Evolutionary conservation across 2,888 invertebrate genomes (phyloP), one percentile per base, ranked within the genome.

Genomic region (Thalpophila matura): DNA sequence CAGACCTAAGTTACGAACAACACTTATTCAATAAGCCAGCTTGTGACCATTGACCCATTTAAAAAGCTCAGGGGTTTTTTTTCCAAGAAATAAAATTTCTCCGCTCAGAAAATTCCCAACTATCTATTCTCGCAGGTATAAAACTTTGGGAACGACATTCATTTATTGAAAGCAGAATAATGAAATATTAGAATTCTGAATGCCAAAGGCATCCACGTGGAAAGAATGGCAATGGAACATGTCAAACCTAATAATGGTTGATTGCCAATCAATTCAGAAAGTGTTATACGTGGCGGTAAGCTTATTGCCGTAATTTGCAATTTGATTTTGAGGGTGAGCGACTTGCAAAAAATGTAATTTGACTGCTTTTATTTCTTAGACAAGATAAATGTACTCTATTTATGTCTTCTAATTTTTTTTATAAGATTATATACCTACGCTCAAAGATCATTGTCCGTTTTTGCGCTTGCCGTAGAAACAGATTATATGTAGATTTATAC

Each of bases 1-100:
- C n/a, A 26, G 2, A 37, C 4, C 14, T 20, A 7, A 50, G 4
- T 33, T 6, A 31, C 31, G 33, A 29, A 26, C n/a, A 33, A 35
- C 26, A 29, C 35, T 59, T 54, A 51, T 65, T 54, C 40, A 51
- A 55, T 60, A 70, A 66, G 22, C 33, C 20, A 51, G 16, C 16
- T 42, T 57, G 46, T 49, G 16, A 27, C 38, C 27, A 46, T 26
- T 57, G 60, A 37, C 50, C 54, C 42, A 43, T 35, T 47, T 35
- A 29, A 46, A 4, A 35, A 40, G 0, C 57, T 55, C 60, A 43
- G 37, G 54, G 54, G 54, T 37, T 37, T 49, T 37, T 47, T 68
- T 45, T 51, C 54, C n/a, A 53, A 46, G 46, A 37, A 50, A 65
- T 50, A 59, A 51, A 47, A 29, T 55, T 69, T 58, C 29, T 49